phyloP scores from a whole-genome alignment of 30 jellyfish, hydroid and myxozoan species.

The Haliclystus octoradiatus region DNA sequence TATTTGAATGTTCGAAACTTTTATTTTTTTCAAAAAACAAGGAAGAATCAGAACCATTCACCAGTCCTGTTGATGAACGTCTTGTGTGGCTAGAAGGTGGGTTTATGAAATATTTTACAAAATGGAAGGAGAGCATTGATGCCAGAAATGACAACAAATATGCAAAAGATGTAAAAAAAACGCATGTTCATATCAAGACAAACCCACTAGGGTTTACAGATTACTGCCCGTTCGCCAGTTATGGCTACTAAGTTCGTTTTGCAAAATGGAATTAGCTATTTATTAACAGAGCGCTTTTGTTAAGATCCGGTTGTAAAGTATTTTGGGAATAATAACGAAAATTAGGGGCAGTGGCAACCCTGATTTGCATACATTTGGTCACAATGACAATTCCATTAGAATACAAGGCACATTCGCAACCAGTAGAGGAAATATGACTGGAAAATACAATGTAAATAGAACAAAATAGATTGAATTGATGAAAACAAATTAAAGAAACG shows the following conservation, averaged over 20 bases:
- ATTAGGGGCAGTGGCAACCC: slow-evolving; percentile 55
- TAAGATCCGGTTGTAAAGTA: slow-evolving; percentile 39
- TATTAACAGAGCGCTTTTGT: slow-evolving; percentile 29
- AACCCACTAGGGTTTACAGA: slow-evolving; percentile 41
- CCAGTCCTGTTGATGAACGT: slow-evolving; percentile 36
- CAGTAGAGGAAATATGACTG: slow-evolving; percentile 2
- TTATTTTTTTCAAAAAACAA: slow-evolving; percentile 9
- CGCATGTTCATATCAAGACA: slow-evolving; percentile 45
- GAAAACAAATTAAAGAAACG: not conserved
- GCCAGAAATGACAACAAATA: not conserved
- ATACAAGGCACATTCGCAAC: not conserved
- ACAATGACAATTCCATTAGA: slow-evolving; percentile 2
- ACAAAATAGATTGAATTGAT: not conserved
- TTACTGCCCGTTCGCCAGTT: slow-evolving; percentile 13
- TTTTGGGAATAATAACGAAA: slow-evolving; percentile 25
- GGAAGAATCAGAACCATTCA: slow-evolving; percentile 18
- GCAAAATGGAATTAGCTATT: slow-evolving; percentile 14
- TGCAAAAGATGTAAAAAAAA: slow-evolving; percentile 6
- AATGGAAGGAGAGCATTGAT: slow-evolving; percentile 1
- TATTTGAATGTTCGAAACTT: slow-evolving; percentile 26
- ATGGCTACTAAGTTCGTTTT: slow-evolving; percentile 22
- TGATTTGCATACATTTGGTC: not conserved
- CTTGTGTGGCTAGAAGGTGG: slow-evolving; percentile 28
- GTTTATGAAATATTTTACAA: slow-evolving; percentile 5
- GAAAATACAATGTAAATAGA: not conserved